phyloP scores from a whole-genome alignment of 2,113 vertebrate genomes.

The Rhea pennata region DNA sequence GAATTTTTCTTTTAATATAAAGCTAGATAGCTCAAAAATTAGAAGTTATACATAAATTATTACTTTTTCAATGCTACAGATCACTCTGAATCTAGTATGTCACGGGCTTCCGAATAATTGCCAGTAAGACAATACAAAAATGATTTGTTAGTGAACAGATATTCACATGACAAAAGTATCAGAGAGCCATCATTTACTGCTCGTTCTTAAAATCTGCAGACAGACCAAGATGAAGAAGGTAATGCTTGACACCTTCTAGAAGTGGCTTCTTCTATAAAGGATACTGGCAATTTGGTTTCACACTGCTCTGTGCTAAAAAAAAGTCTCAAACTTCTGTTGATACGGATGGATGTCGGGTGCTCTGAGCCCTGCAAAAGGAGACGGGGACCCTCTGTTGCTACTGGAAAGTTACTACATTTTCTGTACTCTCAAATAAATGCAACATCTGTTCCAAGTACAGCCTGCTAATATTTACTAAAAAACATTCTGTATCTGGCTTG shows the following conservation, averaged over 20 bases:
- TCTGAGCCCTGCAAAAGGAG: conserved; percentile 52
- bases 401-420: conserved; percentile 74
- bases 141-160: neutral
- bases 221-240: neutral
- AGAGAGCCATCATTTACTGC: neutral
- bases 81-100: neutral
- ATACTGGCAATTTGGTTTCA: neutral
- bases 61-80: neutral
- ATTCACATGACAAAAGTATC: neutral
- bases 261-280: neutral
- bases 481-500: conserved; percentile 57
- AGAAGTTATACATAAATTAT: neutral
- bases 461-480: conserved; percentile 65
- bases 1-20: neutral
- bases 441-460: conserved; percentile 69
- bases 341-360: neutral
- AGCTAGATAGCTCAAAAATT: neutral
- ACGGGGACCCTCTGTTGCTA: conserved; percentile 70
- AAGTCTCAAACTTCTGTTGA: neutral
- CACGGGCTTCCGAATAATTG: neutral
- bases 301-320: neutral
- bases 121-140: neutral
- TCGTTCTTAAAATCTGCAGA: neutral
- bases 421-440: conserved; percentile 70
- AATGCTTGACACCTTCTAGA: neutral